Evolutionary conservation across 2,888 invertebrate genomes (phyloP).

Genomic region (Xestia xanthographa): DNA sequence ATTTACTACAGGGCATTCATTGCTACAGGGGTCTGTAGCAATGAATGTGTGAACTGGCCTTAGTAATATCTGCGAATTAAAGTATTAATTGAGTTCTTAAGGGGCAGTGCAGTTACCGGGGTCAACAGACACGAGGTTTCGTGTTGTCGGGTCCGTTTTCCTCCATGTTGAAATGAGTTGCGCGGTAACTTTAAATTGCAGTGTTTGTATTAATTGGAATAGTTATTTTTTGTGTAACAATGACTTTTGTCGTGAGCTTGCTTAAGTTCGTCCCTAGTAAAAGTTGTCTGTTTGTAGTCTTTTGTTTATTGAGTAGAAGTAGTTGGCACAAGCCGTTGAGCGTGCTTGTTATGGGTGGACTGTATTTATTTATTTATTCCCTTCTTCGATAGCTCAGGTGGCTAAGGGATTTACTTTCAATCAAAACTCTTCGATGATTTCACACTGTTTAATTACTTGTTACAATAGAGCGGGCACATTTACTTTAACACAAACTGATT

Average conservation of each 20-base stretch:
- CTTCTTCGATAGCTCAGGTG: too few relatives aligned
- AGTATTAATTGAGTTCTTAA: constrained; percentile 61
- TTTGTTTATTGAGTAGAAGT: background rate
- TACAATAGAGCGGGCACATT: too few relatives aligned
- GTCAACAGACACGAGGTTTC: constrained; percentile 28
- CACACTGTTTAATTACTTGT: too few relatives aligned
- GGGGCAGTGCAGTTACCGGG: constrained; percentile 27
- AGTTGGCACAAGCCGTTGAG: background rate
- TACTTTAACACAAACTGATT: too few relatives aligned
- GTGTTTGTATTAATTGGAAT: constrained; percentile 25
- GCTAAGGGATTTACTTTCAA: too few relatives aligned
- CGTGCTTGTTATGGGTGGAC: too few relatives aligned
- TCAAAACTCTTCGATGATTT: too few relatives aligned
- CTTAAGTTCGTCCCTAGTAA: background rate
- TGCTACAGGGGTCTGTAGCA: too few relatives aligned
- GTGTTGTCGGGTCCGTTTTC: constrained; percentile 11
- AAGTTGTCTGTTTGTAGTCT: too few relatives aligned
- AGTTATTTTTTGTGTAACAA: constrained; percentile 9
- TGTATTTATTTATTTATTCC: too few relatives aligned
- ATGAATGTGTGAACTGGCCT: constrained; percentile 44
- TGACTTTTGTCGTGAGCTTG: background rate
- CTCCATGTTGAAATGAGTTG: constrained; percentile 12
- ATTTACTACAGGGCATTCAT: too few relatives aligned
- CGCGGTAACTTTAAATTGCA: constrained; percentile 26
- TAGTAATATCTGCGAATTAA: constrained; percentile 44